Evolutionary conservation across 2,888 invertebrate species (phyloP), one percentile per base, ranked within the genome.

Genomic region (Ochropleura plecta): DNA sequence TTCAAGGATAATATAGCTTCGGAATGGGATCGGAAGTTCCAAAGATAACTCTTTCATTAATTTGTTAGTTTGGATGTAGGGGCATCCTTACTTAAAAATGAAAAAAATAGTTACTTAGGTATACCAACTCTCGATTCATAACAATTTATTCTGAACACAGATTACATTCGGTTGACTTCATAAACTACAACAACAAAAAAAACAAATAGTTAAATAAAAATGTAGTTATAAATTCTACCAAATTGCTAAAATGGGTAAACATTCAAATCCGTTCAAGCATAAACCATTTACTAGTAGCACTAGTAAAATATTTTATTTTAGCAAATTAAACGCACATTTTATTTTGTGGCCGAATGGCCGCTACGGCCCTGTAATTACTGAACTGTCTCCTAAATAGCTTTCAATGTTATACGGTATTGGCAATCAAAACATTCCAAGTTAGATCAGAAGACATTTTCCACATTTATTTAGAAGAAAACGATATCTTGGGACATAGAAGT

Each of bases 321-420:
- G 69, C 73, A 78, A 57, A 83, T 79, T 69, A 64, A 67, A 64
- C 49, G 59, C 46, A 42, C 53, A 40, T 69, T 82, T 69, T 71
- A 79, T 79, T 75, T 72, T 70, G 59, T 44, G 70, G 20, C 30
- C 20, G 40, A 55, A 53, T 48, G 48, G 51, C 51, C n/a, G 49
- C 51, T 20, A 59, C 51, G 57, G 53, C 14, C 49, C 53, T 63
- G 70, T 84, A 76, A 76, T 84, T 70, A 76, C 72, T 44, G 16
- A 57, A 70, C 60, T 57, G 60, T 73, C 81, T 49, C 68, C 64
- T 73, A 73, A 76, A 84, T 72, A 78, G 70, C 75, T 81, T 74
- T 73, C 78, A 81, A 57, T 68, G 63, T 77, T 74, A 74, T 85
- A 82, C 67, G 66, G 57, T 84, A 80, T 82, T 84, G 68, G 20